Percentiles rank a stretch among this genome's conserved stretches.
phyloP scores from a whole-genome alignment of 2,888 invertebrate species.

The Parasteatoda lunata region DNA sequence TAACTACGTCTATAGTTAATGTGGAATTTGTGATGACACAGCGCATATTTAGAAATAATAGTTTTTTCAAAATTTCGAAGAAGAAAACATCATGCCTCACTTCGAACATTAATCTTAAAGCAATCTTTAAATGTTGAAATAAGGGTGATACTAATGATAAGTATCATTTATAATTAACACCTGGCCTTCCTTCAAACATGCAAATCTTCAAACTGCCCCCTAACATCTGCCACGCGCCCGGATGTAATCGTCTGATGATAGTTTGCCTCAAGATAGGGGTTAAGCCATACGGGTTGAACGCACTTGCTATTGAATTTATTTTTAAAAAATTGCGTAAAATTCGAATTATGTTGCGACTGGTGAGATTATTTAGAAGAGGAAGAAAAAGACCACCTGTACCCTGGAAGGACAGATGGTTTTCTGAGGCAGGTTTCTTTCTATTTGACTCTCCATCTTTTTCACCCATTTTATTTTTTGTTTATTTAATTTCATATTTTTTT shows the following conservation, averaged over 20 bases:
- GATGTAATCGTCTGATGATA: neutral
- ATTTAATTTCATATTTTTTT: neutral
- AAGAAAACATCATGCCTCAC: too few species aligned
- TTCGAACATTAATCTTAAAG: too few species aligned
- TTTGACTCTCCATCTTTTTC: conserved; percentile 18
- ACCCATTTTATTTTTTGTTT: conserved; percentile 18
- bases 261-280: neutral
- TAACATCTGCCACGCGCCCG: neutral
- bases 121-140: too few species aligned
- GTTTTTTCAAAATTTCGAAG: too few species aligned
- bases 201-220: neutral
- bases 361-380: neutral
- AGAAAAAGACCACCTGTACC: conserved; percentile 41
- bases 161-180: neutral
- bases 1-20: too few species aligned
- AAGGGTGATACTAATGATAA: too few species aligned
- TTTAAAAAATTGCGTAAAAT: conserved; percentile 42
- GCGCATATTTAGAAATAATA: too few species aligned
- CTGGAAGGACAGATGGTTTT: conserved; percentile 36
- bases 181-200: neutral
- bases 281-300: conserved; percentile 16
- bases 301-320: conserved; percentile 4
- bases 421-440: conserved; percentile 12
- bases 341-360: conserved; percentile 23
- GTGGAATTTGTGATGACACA: too few species aligned